Conservation (phyloP, 2,888 invertebrate species). For the Eupithecia dodoneata region DNA sequence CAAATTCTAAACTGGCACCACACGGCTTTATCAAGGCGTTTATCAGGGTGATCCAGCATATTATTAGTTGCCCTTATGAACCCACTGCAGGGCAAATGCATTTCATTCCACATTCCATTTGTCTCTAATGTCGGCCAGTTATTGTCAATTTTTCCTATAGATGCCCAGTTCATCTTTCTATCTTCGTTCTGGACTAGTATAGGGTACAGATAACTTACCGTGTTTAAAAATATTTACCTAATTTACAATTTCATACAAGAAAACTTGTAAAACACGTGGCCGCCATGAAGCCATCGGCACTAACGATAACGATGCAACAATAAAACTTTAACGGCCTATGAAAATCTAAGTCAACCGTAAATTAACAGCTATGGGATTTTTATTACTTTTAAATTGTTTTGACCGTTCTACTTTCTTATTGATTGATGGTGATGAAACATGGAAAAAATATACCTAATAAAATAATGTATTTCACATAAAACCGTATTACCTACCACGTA, state of each 20-base stretch:
- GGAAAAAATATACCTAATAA: constrained; percentile 9
- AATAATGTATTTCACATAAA: constrained; percentile 8
- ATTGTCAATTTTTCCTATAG: too few species aligned
- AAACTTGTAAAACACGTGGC: constrained; percentile 17
- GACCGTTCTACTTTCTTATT: constrained; percentile 24
- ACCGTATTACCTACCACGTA: not conserved
- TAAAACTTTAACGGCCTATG: constrained; percentile 27
- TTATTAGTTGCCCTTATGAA: too few species aligned
- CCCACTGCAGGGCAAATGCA: too few species aligned
- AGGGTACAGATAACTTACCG: too few species aligned
- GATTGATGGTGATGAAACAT: constrained; percentile 22
- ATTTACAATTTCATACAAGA: not conserved
- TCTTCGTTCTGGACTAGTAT: too few species aligned
- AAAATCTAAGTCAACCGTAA: constrained; percentile 25
- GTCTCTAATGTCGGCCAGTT: too few species aligned
- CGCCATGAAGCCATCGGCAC: constrained; percentile 8
- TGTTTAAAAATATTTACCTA: not conserved
- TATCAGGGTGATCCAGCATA: too few species aligned
- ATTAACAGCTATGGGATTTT: constrained; percentile 22
- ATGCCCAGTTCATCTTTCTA: too few species aligned
- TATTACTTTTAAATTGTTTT: constrained; percentile 33
- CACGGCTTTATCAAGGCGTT: too few species aligned
- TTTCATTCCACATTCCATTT: too few species aligned
- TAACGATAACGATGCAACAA: constrained; percentile 24
- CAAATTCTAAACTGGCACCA: too few species aligned